These are phyloP conservation scores for Chelonus insularis DNA, from an alignment of 1,140 invertebrate species.

Conservation along the genomic window DNA sequence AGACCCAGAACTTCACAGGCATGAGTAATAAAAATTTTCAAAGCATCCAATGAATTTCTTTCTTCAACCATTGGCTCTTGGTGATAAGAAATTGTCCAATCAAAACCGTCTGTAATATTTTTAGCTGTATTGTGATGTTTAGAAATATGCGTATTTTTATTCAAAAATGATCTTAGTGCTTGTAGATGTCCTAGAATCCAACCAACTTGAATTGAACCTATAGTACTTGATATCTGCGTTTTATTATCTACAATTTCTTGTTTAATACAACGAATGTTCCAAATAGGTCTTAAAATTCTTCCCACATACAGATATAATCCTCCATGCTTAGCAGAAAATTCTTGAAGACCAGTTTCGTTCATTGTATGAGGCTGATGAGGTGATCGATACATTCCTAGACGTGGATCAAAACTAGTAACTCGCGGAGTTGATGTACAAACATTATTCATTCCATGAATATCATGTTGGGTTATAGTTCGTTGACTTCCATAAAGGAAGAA, in stretches of 20 bases:
- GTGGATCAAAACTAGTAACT: constrained; percentile 38
- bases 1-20: constrained; percentile 88
- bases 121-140: constrained; percentile 46
- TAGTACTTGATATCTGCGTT: constrained; percentile 60
- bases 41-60: constrained; percentile 75
- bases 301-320: constrained; percentile 90
- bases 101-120: constrained; percentile 52
- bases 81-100: constrained; percentile 43
- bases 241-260: constrained; percentile 65
- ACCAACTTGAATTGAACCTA: constrained; percentile 63
- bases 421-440: constrained; percentile 54
- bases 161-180: constrained; percentile 67
- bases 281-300: constrained; percentile 81
- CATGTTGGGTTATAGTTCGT: background rate
- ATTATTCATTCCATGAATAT: constrained; percentile 43
- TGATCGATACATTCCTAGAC: constrained; percentile 36
- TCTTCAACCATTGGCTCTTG: constrained; percentile 65
- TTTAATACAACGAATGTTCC: constrained; percentile 75
- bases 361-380: no score
- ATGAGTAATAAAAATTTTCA: constrained; percentile 78
- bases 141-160: constrained; percentile 65
- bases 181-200: constrained; percentile 66
- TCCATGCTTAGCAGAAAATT: constrained; percentile 87
- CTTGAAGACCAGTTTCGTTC: constrained; percentile 58
- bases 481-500: constrained; percentile 83